Conservation (phyloP, 2,888 invertebrate species). For the Epistrophe grossulariae region DNA sequence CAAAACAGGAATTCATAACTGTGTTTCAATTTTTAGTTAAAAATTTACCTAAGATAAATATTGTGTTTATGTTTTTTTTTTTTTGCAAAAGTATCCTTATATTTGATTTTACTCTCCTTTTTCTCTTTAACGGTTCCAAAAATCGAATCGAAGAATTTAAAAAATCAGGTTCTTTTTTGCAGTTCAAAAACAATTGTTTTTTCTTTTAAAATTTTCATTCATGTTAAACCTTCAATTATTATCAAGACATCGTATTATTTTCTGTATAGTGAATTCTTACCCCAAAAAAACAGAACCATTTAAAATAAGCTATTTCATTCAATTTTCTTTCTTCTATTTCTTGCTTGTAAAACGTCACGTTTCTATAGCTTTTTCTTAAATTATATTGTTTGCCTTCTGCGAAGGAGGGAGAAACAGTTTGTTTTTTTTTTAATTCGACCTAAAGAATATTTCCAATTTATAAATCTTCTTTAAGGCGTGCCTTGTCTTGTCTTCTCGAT, state of each 20-base stretch:
- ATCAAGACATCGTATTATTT: neutral
- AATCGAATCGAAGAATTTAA: no score
- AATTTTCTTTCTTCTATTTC: neutral
- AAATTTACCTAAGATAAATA: no score
- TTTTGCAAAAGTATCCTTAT: no score
- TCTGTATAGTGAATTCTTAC: neutral
- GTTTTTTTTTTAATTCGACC: neutral
- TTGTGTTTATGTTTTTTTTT: no score
- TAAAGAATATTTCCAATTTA: neutral
- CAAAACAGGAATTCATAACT: no score
- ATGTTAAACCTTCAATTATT: neutral
- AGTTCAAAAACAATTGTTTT: neutral
- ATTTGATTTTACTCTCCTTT: no score
- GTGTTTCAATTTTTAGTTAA: no score
- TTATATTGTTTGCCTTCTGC: neutral
- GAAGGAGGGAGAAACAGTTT: neutral
- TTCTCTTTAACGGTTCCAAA: no score
- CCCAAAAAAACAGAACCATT: neutral
- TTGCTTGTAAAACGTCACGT: constrained; percentile 17
- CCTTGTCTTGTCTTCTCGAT: constrained; percentile 13
- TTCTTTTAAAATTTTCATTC: neutral
- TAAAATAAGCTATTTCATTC: neutral
- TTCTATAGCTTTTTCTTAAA: neutral
- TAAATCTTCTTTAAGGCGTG: constrained; percentile 17
- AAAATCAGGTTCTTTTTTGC: no score